Conservation (phyloP, 1,140 invertebrate genomes). For the Apis florea region DNA sequence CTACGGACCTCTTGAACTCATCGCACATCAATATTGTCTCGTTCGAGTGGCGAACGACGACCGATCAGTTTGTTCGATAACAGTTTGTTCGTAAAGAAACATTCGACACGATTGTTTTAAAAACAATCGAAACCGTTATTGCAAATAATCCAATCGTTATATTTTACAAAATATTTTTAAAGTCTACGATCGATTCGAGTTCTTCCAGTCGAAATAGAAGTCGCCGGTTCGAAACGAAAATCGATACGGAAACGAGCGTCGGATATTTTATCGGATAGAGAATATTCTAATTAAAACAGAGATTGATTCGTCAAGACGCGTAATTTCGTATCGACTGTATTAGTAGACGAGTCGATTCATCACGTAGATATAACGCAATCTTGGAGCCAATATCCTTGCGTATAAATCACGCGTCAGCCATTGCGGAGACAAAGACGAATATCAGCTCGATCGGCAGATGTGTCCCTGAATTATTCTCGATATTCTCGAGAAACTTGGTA, state of each 20-base stretch:
- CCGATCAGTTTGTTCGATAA: constrained; percentile 53
- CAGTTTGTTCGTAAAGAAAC: constrained; percentile 26
- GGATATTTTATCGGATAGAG: neutral
- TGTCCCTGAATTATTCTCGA: constrained; percentile 60
- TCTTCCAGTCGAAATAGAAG: too few relatives aligned
- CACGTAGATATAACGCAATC: constrained; percentile 63
- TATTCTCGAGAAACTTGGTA: constrained; percentile 30
- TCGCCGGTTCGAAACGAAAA: too few relatives aligned
- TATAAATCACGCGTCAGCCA: constrained; percentile 70
- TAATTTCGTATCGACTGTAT: constrained; percentile 51
- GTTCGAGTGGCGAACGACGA: constrained; percentile 56
- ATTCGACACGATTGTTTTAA: constrained; percentile 30
- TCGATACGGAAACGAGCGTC: too few relatives aligned
- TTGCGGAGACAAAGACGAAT: constrained; percentile 69
- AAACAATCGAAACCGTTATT: neutral
- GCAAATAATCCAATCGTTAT: too few relatives aligned
- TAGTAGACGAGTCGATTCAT: constrained; percentile 58
- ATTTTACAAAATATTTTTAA: too few relatives aligned
- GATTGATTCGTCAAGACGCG: constrained; percentile 24
- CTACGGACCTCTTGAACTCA: constrained; percentile 63
- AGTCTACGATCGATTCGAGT: too few relatives aligned
- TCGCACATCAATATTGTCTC: constrained; percentile 67
- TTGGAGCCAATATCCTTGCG: constrained; percentile 68
- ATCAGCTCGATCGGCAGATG: constrained; percentile 61
- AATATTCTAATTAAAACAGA: neutral